Percentiles rank a stretch among this genome's conserved stretches.
Evolutionary conservation across 2,113 vertebrate genomes (phyloP).

Genomic region (Phalacrocorax brasilianus): DNA sequence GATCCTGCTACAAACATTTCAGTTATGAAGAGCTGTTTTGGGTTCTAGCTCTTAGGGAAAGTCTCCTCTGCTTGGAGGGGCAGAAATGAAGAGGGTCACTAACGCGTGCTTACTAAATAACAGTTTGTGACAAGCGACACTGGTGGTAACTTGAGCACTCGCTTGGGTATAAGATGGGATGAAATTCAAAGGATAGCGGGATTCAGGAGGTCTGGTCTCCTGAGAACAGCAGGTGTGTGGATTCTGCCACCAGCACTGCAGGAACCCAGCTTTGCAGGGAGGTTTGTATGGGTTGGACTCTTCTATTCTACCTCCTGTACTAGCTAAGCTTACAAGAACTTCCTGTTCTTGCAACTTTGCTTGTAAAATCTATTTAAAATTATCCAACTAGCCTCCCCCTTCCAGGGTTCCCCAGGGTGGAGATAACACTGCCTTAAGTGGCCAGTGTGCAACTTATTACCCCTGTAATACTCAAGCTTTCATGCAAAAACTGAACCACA

Average conservation of each 20-base stretch:
- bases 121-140: background rate
- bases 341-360: background rate
- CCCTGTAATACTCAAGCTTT: background rate
- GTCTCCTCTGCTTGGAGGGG: background rate
- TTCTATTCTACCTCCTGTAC: background rate
- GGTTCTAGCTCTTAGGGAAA: background rate
- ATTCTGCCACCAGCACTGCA: background rate
- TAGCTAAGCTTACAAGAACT: background rate
- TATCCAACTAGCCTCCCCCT: background rate
- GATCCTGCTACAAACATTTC: background rate
- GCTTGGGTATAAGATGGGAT: background rate
- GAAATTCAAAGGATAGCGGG: background rate
- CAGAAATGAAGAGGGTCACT: background rate
- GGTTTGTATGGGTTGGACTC: rapidly evolving
- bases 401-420: background rate
- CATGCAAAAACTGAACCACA: background rate
- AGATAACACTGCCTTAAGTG: background rate
- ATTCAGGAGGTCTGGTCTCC: background rate
- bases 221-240: background rate
- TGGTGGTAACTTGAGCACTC: background rate
- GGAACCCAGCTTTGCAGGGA: background rate
- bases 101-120: rapidly evolving
- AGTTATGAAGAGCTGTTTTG: background rate
- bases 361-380: background rate
- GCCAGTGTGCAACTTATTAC: background rate